Evolutionary conservation across 2,888 invertebrate species (phyloP), one percentile per base, ranked within the genome.

Genomic region (Branchellion lobata): DNA sequence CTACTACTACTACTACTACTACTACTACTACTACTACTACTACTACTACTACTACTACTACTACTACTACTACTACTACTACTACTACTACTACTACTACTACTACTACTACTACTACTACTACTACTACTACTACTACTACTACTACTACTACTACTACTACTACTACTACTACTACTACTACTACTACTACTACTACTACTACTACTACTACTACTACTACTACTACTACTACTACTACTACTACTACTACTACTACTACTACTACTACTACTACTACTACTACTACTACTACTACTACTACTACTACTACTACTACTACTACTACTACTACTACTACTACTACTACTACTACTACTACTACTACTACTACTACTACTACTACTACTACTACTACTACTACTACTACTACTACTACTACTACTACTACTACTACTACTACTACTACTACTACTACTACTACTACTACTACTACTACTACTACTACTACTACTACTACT

Each of bases 1-100:
- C 65, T 65, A 65, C 65, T 65, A 65, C 65, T 65, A 21, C 65
- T 65, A 65, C 65, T 65, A 65, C 65, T 65, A 65, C 65, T 65
- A 65, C 65, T 65, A 65, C 65, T 21, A 65, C 65, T 21, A 65
- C 65, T 21, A 65, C 65, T 65, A 65, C 65, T 21, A 65, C 65
- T 21, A 11, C 65, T 21, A 65, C 65, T 21, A 65, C 65, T 65
- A 65, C 65, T 21, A 65, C 65, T 21, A 65, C 65, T 65, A 65
- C 65, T 5, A 40, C 40, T 65, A 65, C 65, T 65, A 21, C 65
- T 65, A 65, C 65, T 65, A 65, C 65, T 65, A 65, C 65, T 65
- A 65, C 65, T 65, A 65, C 65, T 21, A 65, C 65, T 21, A 65
- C 65, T 21, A 65, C 65, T 65, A 65, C 65, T 21, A 65, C 65